These are phyloP conservation scores for Mactromeris polynyma DNA, from an alignment of 2,888 invertebrate genomes.

Conservation along the genomic window DNA sequence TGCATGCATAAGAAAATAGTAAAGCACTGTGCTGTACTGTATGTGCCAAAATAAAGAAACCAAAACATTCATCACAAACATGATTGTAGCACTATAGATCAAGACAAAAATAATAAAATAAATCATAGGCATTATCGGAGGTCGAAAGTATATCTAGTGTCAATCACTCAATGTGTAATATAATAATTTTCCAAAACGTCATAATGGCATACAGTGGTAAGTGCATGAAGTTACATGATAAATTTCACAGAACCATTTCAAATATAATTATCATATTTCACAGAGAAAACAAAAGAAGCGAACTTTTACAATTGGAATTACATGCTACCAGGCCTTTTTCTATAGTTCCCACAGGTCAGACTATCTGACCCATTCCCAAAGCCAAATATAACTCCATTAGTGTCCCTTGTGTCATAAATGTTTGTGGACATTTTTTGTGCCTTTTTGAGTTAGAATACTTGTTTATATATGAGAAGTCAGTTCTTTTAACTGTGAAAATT, in stretches of 20 bases:
- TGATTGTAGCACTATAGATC: not conserved
- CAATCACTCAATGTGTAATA: not conserved
- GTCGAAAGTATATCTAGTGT: not conserved
- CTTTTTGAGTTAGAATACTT: too few species aligned
- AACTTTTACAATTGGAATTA: too few species aligned
- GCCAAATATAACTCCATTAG: too few species aligned
- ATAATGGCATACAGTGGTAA: not conserved
- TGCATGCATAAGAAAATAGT: slow-evolving; percentile 68
- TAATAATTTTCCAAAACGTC: not conserved
- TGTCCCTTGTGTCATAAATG: too few species aligned
- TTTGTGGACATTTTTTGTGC: too few species aligned
- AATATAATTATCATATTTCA: not conserved
- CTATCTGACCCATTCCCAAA: too few species aligned
- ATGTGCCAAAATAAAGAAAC: slow-evolving; percentile 25
- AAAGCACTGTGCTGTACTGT: slow-evolving; percentile 51
- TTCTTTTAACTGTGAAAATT: too few species aligned
- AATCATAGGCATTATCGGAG: slow-evolving; percentile 14
- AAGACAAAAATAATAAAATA: slow-evolving; percentile 13
- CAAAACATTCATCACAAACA: slow-evolving; percentile 8
- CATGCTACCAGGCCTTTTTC: too few species aligned
- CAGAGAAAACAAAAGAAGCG: not conserved
- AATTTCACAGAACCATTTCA: not conserved
- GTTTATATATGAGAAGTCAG: too few species aligned
- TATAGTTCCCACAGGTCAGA: too few species aligned
- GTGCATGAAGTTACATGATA: not conserved